Evolutionary conservation across 2,113 vertebrate species (phyloP).

Genomic region (Prionailurus viverrinus): DNA sequence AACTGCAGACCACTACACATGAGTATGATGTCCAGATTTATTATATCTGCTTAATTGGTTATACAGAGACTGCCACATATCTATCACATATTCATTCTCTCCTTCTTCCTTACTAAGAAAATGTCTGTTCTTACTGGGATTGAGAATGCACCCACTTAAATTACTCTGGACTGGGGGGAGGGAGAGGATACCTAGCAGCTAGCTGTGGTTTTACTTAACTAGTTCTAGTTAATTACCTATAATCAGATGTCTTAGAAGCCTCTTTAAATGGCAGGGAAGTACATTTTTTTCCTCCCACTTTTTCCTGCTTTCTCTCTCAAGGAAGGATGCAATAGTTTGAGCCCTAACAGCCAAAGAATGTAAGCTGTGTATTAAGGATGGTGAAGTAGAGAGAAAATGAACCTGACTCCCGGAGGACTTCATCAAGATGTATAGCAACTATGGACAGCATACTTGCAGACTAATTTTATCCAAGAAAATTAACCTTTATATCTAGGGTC

Average conservation of each 20-base stretch:
- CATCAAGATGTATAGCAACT: neutral
- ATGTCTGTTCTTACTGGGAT: neutral
- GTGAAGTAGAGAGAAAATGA: neutral
- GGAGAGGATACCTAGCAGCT: neutral
- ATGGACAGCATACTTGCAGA: neutral
- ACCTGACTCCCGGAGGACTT: neutral
- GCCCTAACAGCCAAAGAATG: neutral
- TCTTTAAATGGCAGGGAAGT: neutral
- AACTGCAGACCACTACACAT: neutral
- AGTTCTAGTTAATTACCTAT: neutral
- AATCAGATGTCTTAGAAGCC: neutral
- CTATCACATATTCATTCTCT: neutral
- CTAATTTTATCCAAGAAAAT: constrained; percentile 10
- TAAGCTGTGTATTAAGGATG: neutral
- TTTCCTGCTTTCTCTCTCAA: neutral
- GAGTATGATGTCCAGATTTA: neutral
- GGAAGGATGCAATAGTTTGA: neutral
- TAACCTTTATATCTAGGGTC: neutral
- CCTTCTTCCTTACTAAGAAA: neutral
- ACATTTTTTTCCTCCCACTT: neutral
- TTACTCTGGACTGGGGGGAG: neutral
- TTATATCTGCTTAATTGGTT: neutral
- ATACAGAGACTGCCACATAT: neutral
- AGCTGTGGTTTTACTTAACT: neutral
- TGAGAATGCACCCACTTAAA: neutral